These are phyloP conservation scores for Eira barbara DNA, from an alignment of 2,113 vertebrate species.

Conservation along the genomic window DNA sequence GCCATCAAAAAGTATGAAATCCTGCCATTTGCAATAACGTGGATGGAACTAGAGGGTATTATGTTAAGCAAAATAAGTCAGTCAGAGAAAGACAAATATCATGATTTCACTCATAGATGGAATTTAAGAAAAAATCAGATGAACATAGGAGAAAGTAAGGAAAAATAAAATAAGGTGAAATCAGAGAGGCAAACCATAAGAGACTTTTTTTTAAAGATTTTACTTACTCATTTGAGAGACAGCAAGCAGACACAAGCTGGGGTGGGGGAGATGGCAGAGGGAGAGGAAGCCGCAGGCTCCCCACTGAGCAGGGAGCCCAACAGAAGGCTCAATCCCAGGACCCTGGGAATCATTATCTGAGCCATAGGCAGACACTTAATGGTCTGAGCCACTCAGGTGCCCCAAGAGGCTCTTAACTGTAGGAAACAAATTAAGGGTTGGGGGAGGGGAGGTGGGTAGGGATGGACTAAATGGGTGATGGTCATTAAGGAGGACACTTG, in stretches of 20 bases:
- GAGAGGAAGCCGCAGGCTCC: too few species aligned
- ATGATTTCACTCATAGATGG: neutral
- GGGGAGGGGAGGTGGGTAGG: neutral
- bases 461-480: neutral
- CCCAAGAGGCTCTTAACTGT: neutral
- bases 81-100: neutral
- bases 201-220: neutral
- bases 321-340: too few species aligned
- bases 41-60: neutral
- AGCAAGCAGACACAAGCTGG: too few species aligned
- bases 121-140: neutral
- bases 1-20: neutral
- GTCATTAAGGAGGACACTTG: neutral
- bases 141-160: neutral
- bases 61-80: neutral
- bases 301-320: too few species aligned
- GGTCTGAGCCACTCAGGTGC: too few species aligned
- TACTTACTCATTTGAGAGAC: too few species aligned
- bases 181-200: neutral
- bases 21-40: neutral
- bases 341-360: too few species aligned
- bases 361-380: too few species aligned
- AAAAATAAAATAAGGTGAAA: neutral
- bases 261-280: too few species aligned
- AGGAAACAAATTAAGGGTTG: neutral